A percentile compares a stretch with the other conserved stretches of the same genome.
phyloP scores from a whole-genome alignment of 2,797 vertebrate species.

The Argya squamiceps region DNA sequence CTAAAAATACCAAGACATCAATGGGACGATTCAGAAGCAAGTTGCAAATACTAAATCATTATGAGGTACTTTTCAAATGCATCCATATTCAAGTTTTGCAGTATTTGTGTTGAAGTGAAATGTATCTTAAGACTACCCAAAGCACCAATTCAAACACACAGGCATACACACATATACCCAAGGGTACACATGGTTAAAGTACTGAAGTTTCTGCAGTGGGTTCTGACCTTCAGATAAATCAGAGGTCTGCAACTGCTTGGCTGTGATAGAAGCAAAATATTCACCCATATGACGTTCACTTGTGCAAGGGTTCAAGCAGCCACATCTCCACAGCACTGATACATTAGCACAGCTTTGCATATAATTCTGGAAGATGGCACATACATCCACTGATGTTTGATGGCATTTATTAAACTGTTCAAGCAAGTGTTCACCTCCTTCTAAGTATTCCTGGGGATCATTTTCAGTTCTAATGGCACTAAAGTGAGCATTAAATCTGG shows the following conservation, averaged over 20 bases:
- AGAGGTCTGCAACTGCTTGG: background rate
- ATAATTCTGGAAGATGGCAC: background rate
- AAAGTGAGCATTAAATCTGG: background rate
- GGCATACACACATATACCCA: fast-evolving
- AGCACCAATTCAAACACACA: background rate
- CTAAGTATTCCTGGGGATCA: background rate
- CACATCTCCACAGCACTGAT: background rate
- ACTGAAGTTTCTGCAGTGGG: background rate
- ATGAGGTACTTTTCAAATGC: background rate
- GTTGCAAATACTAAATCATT: background rate
- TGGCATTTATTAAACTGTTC: background rate
- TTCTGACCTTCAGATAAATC: background rate
- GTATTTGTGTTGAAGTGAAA: background rate
- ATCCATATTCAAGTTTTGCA: background rate
- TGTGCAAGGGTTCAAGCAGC: background rate
- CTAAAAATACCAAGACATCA: background rate
- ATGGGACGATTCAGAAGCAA: background rate
- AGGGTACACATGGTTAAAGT: background rate
- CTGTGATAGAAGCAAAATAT: background rate
- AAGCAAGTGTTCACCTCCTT: background rate
- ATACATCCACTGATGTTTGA: background rate
- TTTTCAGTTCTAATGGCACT: background rate
- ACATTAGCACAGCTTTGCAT: background rate
- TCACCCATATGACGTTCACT: background rate
- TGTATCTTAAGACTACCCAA: background rate